phyloP scores from a whole-genome alignment of 2,113 vertebrate species.

The Tragelaphus scriptus region DNA sequence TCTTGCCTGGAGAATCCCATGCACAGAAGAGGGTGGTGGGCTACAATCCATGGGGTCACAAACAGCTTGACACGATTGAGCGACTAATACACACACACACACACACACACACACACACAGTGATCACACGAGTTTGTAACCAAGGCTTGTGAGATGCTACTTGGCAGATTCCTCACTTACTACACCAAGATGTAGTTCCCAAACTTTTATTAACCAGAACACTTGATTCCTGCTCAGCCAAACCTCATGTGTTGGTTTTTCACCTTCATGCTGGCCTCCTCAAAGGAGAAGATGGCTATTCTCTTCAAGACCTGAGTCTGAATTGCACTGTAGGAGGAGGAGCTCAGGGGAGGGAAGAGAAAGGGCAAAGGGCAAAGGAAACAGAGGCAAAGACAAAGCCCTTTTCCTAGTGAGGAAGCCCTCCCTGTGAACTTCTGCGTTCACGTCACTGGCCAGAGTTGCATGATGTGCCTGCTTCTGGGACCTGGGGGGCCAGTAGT shows the following conservation, averaged over 20 bases:
- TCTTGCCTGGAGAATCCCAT: too few relatives aligned
- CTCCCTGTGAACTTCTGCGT: not conserved
- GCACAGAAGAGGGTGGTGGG: too few relatives aligned
- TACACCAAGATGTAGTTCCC: not conserved
- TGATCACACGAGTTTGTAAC: not conserved
- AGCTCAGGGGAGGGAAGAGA: not conserved
- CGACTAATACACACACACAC: too few relatives aligned
- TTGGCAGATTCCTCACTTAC: too few relatives aligned
- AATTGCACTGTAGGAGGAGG: not conserved
- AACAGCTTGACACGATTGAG: too few relatives aligned
- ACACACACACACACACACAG: too few relatives aligned
- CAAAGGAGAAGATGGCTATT: not conserved
- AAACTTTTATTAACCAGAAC: not conserved
- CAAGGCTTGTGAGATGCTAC: not conserved
- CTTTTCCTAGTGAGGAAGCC: not conserved
- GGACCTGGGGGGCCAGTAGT: too few relatives aligned
- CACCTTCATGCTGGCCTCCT: not conserved
- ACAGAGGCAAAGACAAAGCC: not conserved
- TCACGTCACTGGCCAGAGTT: not conserved
- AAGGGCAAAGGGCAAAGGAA: not conserved
- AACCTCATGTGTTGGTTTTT: not conserved
- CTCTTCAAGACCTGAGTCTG: not conserved
- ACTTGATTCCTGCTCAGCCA: not conserved
- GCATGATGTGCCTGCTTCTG: fast-evolving
- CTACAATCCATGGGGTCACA: too few relatives aligned